Evolutionary conservation across 1,140 invertebrate species (phyloP), one percentile per base, ranked within the genome.

Genomic region (Papilio machaon): DNA sequence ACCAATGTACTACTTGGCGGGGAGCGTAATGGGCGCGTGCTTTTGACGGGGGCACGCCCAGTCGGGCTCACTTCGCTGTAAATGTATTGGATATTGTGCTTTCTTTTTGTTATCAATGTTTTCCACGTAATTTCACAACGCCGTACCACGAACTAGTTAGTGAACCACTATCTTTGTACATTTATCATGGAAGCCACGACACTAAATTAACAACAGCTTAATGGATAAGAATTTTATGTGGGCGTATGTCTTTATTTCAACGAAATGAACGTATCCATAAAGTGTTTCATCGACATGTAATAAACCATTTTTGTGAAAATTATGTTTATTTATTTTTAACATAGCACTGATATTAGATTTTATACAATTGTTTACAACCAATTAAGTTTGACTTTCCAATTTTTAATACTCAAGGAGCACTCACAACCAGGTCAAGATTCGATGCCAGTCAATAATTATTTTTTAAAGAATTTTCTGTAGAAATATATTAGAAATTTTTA

Each of bases 1-100:
- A 49, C 84, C 85, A 77, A 9, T 38, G 67, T 67, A 85, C 82
- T 81, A 85, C 80, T 89, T 88, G 85, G 89, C 86, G 77, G 76
- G 82, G 78, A 74, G 83, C 84, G 81, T 91, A 91, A 90, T 90
- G 89, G 87, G 82, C 87, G 86, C 86, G 89, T 92, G 91, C 85
- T 87, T 88, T 84, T 90, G 91, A 92, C 91, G 87, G 88, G 84
- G 87, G 83, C 89, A 89, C 91, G 85, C 91, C 91, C 87, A 82
- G 60, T 73, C 82, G 81, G 82, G 80, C 85, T 83, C 83, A 83
- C 85, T 86, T 83, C 84, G 82, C 81, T 86, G 86, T 86, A 89
- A 91, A 89, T 90, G 86, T 92, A 90, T 92, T 90, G 88, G 89
- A 90, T 88, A 90, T 86, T 86, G 86, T 88, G 79, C 80, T 81